These are phyloP conservation scores for Mus minutoides DNA, from an alignment of 2,797 vertebrate genomes.

Conservation along the genomic window DNA sequence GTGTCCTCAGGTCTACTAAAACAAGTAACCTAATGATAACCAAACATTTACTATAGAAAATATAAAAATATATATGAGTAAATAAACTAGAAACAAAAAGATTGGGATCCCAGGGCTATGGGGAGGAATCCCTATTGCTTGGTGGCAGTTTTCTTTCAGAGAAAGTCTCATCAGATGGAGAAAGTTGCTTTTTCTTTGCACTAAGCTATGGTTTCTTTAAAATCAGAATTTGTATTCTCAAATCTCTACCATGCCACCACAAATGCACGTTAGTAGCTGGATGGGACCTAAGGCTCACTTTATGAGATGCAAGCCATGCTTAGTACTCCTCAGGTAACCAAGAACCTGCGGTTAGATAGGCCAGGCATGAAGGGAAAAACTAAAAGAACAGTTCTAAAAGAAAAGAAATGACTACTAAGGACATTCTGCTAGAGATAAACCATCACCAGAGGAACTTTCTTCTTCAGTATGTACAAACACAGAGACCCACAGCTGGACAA, in stretches of 20 bases:
- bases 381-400: neutral
- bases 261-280: constrained; percentile 88
- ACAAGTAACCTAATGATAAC: constrained; percentile 90
- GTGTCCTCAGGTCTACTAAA: constrained; percentile 82
- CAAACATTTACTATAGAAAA: constrained; percentile 77
- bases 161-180: constrained; percentile 89
- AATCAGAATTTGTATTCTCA: constrained; percentile 90
- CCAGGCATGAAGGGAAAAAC: neutral
- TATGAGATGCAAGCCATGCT: neutral
- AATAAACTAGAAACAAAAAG: constrained; percentile 80
- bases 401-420: neutral
- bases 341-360: neutral
- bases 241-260: constrained; percentile 88
- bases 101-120: constrained; percentile 83
- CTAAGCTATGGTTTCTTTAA: constrained; percentile 90
- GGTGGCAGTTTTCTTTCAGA: constrained; percentile 90
- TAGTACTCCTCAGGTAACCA: neutral
- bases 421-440: neutral
- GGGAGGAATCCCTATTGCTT: constrained; percentile 83
- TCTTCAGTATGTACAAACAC: neutral
- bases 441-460: neutral
- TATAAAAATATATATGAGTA: constrained; percentile 81
- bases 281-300: constrained; percentile 64
- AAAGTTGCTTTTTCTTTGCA: constrained; percentile 90
- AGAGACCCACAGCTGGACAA: neutral